Evolutionary conservation across 2,888 invertebrate genomes (phyloP), one percentile per base, ranked within the genome.

Genomic region (Chalcosyrphus nemorum): DNA sequence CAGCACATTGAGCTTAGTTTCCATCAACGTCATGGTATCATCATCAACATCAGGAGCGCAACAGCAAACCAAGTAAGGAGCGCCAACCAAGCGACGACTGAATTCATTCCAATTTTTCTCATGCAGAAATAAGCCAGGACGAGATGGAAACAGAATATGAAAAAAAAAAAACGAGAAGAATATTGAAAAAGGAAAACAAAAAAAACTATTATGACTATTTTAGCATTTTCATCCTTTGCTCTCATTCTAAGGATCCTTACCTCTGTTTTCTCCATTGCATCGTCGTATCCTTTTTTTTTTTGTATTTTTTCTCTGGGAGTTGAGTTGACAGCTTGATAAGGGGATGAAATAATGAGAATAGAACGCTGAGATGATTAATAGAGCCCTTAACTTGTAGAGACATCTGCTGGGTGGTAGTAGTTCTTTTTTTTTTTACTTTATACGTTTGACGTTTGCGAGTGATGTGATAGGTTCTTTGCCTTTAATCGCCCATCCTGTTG

Each of bases 301-400:
- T 9, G 57, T 72, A 41, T 61, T 68, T 70, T 76, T 57, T 65
- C 41, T 47, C 54, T 29, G 56, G 59, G 56, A 75, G 75, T 71
- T 56, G 81, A 81, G 85, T 81, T 85, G 85, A 85, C 85, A 85
- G 81, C 81, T 81, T 85, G 85, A 85, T 85, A 85, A 85, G 85
- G 71, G 81, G 81, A 85, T 85, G 81, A 85, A 85, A 85, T 85
- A 85, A 85, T 85, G 85, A 85, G 85, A 85, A 85, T 85, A 85
- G 81, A 85, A 81, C 75, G 85, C 54, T 75, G 85, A 85, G 71
- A 85, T 85, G 85, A 85, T 85, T 85, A 85, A 85, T 85, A 85
- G 71, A 85, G 70, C 71, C 66, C 81, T 75, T 81, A 85, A 85
- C 85, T 85, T 85, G 76, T 61, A 71, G 75, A 76, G 85, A 85